Percentiles rank a stretch among this genome's conserved stretches.
Evolutionary conservation across 2,888 invertebrate genomes (phyloP).

Genomic region (Enchytraeus crypticus): DNA sequence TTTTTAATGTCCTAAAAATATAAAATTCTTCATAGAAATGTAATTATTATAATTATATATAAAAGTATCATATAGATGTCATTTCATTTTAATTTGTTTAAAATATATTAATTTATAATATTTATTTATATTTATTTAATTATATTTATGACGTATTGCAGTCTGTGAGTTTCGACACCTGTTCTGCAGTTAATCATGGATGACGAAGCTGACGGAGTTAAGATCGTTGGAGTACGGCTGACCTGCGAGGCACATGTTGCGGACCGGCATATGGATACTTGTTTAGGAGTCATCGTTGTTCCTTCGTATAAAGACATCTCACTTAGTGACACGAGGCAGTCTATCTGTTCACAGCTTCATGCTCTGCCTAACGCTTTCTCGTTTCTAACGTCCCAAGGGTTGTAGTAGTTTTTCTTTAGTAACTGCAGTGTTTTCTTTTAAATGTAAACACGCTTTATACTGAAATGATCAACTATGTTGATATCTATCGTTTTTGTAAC

Average conservation of each 20-base stretch:
- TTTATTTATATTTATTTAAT: too few species aligned
- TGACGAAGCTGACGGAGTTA: too few species aligned
- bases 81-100: too few species aligned
- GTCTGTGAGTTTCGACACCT: too few species aligned
- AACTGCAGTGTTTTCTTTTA: too few species aligned
- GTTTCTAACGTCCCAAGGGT: conserved; percentile 1
- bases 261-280: background rate
- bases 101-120: too few species aligned
- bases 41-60: background rate
- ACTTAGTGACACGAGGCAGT: background rate
- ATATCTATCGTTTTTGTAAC: too few species aligned
- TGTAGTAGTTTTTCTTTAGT: background rate
- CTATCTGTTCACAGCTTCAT: background rate
- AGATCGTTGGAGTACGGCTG: background rate
- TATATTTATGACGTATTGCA: too few species aligned
- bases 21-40: background rate
- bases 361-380: background rate
- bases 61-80: background rate
- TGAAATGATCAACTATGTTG: too few species aligned
- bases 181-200: too few species aligned
- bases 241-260: background rate
- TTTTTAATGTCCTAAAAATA: too few species aligned
- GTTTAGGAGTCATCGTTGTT: background rate
- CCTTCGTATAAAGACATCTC: background rate
- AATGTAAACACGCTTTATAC: too few species aligned